These are phyloP conservation scores for Fukomys damarensis DNA, from an alignment of 2,113 vertebrate genomes.

Conservation along the genomic window DNA sequence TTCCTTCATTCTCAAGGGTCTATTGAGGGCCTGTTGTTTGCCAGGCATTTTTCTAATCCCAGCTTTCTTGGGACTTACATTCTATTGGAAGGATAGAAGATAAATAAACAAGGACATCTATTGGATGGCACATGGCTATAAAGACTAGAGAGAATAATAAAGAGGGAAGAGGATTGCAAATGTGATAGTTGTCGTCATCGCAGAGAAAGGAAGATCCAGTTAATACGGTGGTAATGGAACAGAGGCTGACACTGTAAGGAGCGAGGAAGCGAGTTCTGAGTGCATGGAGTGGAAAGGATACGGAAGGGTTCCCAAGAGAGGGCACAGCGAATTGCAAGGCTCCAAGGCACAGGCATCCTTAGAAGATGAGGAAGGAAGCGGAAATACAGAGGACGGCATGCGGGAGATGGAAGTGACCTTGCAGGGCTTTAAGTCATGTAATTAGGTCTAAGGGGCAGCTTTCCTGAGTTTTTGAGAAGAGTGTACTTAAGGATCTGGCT, in stretches of 20 bases:
- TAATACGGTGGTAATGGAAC: background rate
- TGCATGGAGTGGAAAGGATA: background rate
- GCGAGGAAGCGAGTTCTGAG: background rate
- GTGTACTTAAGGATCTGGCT: background rate
- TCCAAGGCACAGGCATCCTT: background rate
- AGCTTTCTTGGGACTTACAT: background rate
- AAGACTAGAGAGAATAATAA: background rate
- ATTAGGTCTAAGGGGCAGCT: background rate
- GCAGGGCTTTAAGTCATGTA: background rate
- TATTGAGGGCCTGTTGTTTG: background rate
- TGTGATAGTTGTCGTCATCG: background rate
- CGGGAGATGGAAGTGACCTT: accelerated
- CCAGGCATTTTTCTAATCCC: background rate
- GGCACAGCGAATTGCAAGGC: background rate
- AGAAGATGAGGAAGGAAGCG: background rate
- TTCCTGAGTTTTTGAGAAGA: background rate
- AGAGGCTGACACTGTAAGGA: background rate
- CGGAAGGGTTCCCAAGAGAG: background rate
- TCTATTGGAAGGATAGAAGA: background rate
- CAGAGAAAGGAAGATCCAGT: background rate
- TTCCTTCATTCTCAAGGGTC: background rate
- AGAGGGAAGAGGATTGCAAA: background rate
- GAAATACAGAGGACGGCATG: background rate
- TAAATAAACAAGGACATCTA: background rate
- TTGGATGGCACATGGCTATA: background rate